Base-by-base conservation (phyloP, 1,140 invertebrate genomes). In the Euura saliciscinereae region DNA sequence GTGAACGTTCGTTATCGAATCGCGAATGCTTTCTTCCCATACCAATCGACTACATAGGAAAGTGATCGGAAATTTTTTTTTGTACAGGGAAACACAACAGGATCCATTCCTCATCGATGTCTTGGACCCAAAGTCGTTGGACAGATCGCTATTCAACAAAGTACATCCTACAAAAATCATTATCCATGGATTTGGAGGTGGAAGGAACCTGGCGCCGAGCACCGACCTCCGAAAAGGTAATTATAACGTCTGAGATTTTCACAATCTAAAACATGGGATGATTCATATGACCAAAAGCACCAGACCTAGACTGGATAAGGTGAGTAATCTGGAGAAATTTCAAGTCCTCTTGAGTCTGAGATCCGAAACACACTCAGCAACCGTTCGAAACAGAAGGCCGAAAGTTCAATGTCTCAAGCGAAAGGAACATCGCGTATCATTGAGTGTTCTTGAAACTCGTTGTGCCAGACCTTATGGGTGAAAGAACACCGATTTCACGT, bases 151-250 rank as follows among this genome's bases (percentile, higher is more conserved):
- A 73, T 96, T 95, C 80, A 93, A 95, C 82, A 88, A 90, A 0
- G 89, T 87, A 0, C 90, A 95, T 85, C 92, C 93, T 0, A 94
- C 93, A 0, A 96, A 95, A 87, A 90, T 96, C 6, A 91, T 96
- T 10, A 94, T 96, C 11, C 94, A 95, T 80, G 94, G 94, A 11
- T 96, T 95, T 78, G 94, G 94, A 0, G 94, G 94, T 0, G 94
- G 94, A 0, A 86, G 94, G 69, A 92, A 93, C 80, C 87, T 94
- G 28, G 92, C 93, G 5, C 94, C 94, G 0, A 95, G 94, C 83
- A 95, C 94, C 1, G 94, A 96, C 84, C 90, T 96, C 82, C 87
- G 94, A 68, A 90, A 93, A 76, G 89, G 89, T 90, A 83, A 81
- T 70, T 71, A 28, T 28, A 28, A 28, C 28, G 28, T 28, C 0